These are phyloP conservation scores for Florisuga fusca DNA, from an alignment of 2,797 vertebrate genomes.

Conservation along the genomic window DNA sequence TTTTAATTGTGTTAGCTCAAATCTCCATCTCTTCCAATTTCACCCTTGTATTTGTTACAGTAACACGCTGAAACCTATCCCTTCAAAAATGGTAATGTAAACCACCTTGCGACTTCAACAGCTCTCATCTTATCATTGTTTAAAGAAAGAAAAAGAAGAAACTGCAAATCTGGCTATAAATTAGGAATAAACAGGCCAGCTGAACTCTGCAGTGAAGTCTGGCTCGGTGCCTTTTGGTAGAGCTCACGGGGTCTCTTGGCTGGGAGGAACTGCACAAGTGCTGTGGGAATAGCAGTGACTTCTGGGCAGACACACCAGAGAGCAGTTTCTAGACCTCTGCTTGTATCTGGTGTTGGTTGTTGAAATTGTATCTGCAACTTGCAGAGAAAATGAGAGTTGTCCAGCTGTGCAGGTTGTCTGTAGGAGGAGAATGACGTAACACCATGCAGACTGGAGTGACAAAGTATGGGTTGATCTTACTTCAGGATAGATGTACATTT, in stretches of 20 bases:
- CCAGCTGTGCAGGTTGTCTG: background rate
- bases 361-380: background rate
- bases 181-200: background rate
- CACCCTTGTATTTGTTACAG: background rate
- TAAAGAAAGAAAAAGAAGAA: background rate
- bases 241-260: background rate
- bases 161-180: background rate
- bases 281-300: background rate
- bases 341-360: background rate
- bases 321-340: background rate
- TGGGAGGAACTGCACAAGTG: background rate
- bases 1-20: conserved; percentile 40
- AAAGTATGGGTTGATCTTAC: background rate
- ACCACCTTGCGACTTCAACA: background rate
- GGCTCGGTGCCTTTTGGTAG: background rate
- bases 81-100: background rate
- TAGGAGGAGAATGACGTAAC: background rate
- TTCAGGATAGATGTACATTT: background rate
- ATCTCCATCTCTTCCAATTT: conserved; percentile 39
- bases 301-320: background rate
- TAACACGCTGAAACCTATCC: conserved; percentile 6
- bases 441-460: background rate
- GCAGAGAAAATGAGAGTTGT: background rate
- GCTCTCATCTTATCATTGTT: conserved; percentile 7
- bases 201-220: background rate